Evolutionary conservation across 2,888 invertebrate genomes (phyloP), one percentile per base, ranked within the genome.

Genomic region (Drosophila emarginata): DNA sequence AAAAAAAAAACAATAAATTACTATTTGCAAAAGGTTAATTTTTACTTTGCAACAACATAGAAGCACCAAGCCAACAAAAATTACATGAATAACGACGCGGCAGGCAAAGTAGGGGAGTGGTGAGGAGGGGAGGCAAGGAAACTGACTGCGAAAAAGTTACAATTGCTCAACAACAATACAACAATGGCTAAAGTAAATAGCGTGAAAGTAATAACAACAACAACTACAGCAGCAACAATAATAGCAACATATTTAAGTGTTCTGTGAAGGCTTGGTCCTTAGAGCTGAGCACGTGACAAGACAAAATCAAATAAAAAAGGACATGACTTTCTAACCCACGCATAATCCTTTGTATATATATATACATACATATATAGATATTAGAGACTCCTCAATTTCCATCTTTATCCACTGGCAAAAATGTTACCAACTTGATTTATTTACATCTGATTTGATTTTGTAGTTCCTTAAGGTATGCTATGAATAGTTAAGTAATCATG

Each of bases 21-120:
- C 87, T 87, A 83, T 83, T 87, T 87, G 82, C 82, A 85, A 87
- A 85, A 81, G 79, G 82, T 85, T 87, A 85, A 83, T 83, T 83
- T 85, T 87, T 81, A 87, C 82, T 79, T 56, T 56, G 76, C 59
- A 72, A 53, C 56, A 21, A 11, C 45, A 45, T 1, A n/a, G 14
- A 39, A 39, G 45, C 18, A 18, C 18, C 61, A 57, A 58, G 74
- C 71, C 61, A 70, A 53, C 70, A 68, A 76, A 86, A 83, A 80
- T 73, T 74, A 78, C 80, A 83, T 77, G 68, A 72, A 68, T 67
- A 76, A 70, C 67, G 61, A 64, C 53, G 45, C 45, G 18, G 45
- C 45, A 45, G n/a, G n/a, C n/a, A n/a, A n/a, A n/a, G n/a, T n/a
- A n/a, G 18, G 11, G 45, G 18, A 18, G 11, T 14, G 12, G 18